Percentiles rank a stretch among this genome's conserved stretches.
Conservation (phyloP, 2,888 invertebrate genomes). For the Ophion slaviceki region DNA sequence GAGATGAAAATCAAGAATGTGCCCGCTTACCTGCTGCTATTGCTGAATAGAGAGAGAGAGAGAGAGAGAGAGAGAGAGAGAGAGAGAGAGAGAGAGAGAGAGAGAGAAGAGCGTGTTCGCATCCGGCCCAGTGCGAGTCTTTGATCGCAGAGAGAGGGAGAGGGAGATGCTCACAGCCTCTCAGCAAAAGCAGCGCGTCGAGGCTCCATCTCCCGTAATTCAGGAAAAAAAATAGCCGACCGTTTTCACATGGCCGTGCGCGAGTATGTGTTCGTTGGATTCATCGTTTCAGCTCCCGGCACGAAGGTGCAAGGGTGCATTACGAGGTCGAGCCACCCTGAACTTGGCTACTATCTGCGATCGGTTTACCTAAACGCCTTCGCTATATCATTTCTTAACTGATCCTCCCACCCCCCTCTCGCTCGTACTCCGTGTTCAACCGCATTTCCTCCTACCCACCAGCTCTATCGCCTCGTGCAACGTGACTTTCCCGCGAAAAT, state of each 20-base stretch:
- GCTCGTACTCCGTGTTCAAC: constrained; percentile 41
- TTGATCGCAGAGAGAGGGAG: too few species aligned
- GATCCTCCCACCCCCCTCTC: constrained; percentile 71
- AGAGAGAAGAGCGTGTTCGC: neutral
- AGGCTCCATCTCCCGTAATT: constrained; percentile 71
- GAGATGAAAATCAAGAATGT: constrained; percentile 66
- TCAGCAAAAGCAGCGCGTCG: constrained; percentile 29
- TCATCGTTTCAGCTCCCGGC: constrained; percentile 23
- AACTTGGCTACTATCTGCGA: constrained; percentile 75
- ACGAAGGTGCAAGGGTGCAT: constrained; percentile 18
- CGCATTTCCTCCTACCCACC: constrained; percentile 64
- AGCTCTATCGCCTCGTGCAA: constrained; percentile 59
- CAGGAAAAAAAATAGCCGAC: constrained; percentile 63
- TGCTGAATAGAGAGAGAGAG: neutral
- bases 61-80: neutral
- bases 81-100: constrained; percentile 53
- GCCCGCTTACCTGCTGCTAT: constrained; percentile 54
- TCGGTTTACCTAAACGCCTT: constrained; percentile 79
- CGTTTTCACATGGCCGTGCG: constrained; percentile 1
- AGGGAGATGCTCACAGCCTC: constrained; percentile 4
- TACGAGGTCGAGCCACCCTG: constrained; percentile 69
- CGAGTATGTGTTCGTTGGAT: constrained; percentile 5
- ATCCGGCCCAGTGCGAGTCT: too few species aligned
- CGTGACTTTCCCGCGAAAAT: constrained; percentile 8
- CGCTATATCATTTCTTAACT: constrained; percentile 79